Conservation (phyloP, 2,797 vertebrate genomes). For the Pangasius macronema region DNA sequence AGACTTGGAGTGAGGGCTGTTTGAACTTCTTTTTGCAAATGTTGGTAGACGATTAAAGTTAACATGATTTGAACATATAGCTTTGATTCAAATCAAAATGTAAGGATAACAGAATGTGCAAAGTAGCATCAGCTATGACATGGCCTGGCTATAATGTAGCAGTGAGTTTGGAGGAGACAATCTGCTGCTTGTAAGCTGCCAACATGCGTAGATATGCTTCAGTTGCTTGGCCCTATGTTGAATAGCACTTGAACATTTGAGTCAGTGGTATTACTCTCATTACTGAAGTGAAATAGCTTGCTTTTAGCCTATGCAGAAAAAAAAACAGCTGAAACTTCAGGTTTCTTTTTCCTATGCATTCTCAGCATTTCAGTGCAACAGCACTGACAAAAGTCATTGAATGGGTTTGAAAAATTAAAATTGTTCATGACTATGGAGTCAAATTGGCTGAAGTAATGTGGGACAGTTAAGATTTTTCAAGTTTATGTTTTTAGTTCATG, state of each 20-base stretch:
- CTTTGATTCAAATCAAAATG: not conserved
- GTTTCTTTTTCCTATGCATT: not conserved
- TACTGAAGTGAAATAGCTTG: not conserved
- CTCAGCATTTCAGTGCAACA: not conserved
- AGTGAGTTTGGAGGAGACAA: slow-evolving; percentile 17
- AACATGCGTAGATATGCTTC: slow-evolving; percentile 26
- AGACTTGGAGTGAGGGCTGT: not conserved
- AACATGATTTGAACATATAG: not conserved
- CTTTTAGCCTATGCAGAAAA: not conserved
- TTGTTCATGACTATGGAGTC: not conserved
- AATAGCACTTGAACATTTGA: not conserved
- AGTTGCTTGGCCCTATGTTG: slow-evolving; percentile 6
- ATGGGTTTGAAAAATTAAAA: not conserved
- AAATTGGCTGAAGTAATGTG: not conserved
- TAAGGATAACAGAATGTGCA: not conserved
- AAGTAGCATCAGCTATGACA: not conserved
- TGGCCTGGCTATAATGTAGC: not conserved
- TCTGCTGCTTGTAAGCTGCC: slow-evolving; percentile 40
- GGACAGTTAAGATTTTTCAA: not conserved
- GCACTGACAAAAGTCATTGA: not conserved
- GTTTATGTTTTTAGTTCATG: not conserved
- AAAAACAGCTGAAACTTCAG: not conserved
- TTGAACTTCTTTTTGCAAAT: not conserved
- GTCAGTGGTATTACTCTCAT: not conserved
- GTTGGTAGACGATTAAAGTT: not conserved